A percentile compares a stretch with the other conserved stretches of the same genome.
phyloP scores from a whole-genome alignment of 2,113 vertebrate species.

The Bos javanicus region DNA sequence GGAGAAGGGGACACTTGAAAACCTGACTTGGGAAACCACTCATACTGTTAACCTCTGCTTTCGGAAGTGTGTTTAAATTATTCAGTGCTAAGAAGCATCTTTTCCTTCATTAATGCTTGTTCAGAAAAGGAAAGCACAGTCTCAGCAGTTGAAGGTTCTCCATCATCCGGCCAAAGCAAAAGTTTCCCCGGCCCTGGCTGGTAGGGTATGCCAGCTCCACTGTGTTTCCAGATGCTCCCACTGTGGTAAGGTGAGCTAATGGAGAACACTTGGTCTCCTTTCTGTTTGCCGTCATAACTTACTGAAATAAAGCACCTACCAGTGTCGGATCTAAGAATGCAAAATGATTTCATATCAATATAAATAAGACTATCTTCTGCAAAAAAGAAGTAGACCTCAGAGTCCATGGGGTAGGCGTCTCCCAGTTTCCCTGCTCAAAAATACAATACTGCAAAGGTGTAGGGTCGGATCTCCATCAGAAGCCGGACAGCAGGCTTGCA shows the following conservation, averaged over 20 bases:
- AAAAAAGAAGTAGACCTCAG: conserved; percentile 20
- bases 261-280: conserved; percentile 49
- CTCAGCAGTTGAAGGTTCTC: conserved; percentile 19
- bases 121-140: not conserved
- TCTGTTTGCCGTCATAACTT: conserved; percentile 58
- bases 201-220: not conserved
- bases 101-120: conserved; percentile 36
- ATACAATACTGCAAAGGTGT: not conserved
- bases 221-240: not conserved
- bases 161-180: conserved; percentile 8
- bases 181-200: not conserved
- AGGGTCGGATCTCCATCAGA: not conserved
- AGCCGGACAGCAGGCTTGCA: not conserved
- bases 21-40: not conserved
- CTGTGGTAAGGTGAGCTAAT: conserved; percentile 28
- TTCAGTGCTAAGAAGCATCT: conserved; percentile 46
- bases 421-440: not conserved
- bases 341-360: conserved; percentile 79
- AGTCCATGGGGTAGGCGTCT: accelerated
- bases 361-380: conserved; percentile 79
- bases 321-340: conserved; percentile 72
- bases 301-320: conserved; percentile 74
- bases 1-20: not conserved
- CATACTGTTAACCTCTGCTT: conserved; percentile 59
- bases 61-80: not conserved